Percentiles rank a stretch among this genome's conserved stretches.
These are phyloP conservation scores for Morone saxatilis DNA, from an alignment of 2,113 vertebrate genomes.

Conservation along the genomic window DNA sequence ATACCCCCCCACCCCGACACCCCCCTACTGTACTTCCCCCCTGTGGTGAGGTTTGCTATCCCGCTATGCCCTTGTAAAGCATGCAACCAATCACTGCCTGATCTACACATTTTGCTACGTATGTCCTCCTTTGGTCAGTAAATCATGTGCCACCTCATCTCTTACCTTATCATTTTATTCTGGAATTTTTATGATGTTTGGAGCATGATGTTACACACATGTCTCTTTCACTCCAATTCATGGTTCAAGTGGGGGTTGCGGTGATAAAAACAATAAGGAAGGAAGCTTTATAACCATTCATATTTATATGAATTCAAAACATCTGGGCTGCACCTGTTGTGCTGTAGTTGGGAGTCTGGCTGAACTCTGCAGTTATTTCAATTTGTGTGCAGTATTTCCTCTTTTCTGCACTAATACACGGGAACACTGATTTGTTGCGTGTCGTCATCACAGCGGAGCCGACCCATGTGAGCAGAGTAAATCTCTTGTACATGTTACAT, in stretches of 20 bases:
- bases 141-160: not conserved
- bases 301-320: conserved; percentile 1
- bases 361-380: conserved; percentile 10
- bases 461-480: conserved; percentile 22
- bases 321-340: conserved; percentile 47
- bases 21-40: not conserved
- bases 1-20: not conserved
- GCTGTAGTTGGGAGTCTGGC: not conserved
- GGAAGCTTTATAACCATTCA: not conserved
- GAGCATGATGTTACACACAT: not conserved
- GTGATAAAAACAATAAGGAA: conserved; percentile 1
- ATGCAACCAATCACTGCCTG: not conserved
- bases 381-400: not conserved
- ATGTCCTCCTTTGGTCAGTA: not conserved
- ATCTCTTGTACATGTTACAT: conserved; percentile 26
- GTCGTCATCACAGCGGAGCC: not conserved
- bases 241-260: not conserved
- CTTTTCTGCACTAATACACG: not conserved
- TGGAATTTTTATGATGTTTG: not conserved
- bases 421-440: not conserved
- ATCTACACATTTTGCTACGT: not conserved
- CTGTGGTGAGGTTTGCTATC: not conserved
- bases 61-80: not conserved
- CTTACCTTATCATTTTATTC: not conserved
- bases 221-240: not conserved